phyloP scores from a whole-genome alignment of 1,140 invertebrate genomes.

The Micrasema longulum region DNA sequence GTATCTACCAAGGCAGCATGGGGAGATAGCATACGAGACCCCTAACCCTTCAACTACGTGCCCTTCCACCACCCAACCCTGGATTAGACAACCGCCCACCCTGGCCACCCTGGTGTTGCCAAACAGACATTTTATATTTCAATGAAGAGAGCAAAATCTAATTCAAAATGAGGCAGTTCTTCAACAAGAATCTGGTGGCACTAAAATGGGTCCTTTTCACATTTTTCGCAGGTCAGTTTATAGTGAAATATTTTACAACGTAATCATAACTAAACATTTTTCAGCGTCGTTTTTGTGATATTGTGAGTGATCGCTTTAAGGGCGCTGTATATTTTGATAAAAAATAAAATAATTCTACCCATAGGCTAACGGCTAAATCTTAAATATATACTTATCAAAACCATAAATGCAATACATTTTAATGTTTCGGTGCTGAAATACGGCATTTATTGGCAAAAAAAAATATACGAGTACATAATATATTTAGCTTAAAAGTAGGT shows the following conservation, averaged over 20 bases:
- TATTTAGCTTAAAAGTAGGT: not conserved
- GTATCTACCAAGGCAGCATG: conserved; percentile 1
- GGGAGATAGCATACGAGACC: conserved; percentile 10
- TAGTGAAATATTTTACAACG: not conserved
- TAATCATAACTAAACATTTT: no score
- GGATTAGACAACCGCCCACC: not conserved
- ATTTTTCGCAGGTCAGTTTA: conserved; percentile 63
- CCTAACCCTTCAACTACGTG: not conserved
- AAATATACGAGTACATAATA: no score
- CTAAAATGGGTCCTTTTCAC: conserved; percentile 67
- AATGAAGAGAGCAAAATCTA: conserved; percentile 33
- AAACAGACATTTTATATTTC: not conserved
- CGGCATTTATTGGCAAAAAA: no score
- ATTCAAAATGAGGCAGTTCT: conserved; percentile 48
- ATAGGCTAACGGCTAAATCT: not conserved
- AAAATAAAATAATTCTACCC: not conserved
- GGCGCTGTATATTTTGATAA: not conserved
- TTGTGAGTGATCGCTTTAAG: no score
- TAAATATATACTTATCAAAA: not conserved
- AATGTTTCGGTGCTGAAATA: not conserved
- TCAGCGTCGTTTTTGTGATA: no score
- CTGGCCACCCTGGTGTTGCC: not conserved
- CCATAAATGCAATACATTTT: not conserved
- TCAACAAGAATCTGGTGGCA: conserved; percentile 66
- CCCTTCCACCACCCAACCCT: not conserved